A percentile compares a stretch with the other conserved stretches of the same genome.
phyloP scores from a whole-genome alignment of 2,113 vertebrate genomes.

The Megaceryle torquata region DNA sequence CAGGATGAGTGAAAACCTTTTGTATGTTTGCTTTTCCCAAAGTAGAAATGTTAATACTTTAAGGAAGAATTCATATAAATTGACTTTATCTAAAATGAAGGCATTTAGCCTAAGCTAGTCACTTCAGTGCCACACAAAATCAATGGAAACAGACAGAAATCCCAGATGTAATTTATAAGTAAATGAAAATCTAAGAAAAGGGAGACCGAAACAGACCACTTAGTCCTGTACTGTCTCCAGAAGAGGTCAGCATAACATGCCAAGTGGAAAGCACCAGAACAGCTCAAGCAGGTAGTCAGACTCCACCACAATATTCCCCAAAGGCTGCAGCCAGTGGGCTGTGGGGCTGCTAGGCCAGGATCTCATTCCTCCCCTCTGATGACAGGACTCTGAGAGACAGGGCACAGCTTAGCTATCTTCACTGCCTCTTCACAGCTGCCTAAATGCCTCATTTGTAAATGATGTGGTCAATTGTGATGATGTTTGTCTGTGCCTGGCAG shows the following conservation, averaged over 20 bases:
- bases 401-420: background rate
- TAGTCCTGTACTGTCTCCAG: background rate
- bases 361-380: fast-evolving
- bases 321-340: background rate
- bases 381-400: background rate
- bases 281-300: background rate
- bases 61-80: background rate
- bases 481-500: background rate
- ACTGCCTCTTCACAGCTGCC: background rate
- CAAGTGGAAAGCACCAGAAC: background rate
- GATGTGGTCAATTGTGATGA: background rate
- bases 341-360: background rate
- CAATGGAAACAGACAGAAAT: background rate
- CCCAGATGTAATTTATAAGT: background rate
- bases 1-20: background rate
- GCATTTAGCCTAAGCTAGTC: background rate
- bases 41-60: background rate
- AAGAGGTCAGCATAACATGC: background rate
- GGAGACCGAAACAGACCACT: background rate
- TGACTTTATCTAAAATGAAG: background rate
- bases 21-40: background rate
- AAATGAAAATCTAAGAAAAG: background rate
- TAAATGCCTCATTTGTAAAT: background rate
- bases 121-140: background rate
- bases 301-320: background rate